phyloP scores from a whole-genome alignment of 2,797 vertebrate genomes.

The Falco naumanni region DNA sequence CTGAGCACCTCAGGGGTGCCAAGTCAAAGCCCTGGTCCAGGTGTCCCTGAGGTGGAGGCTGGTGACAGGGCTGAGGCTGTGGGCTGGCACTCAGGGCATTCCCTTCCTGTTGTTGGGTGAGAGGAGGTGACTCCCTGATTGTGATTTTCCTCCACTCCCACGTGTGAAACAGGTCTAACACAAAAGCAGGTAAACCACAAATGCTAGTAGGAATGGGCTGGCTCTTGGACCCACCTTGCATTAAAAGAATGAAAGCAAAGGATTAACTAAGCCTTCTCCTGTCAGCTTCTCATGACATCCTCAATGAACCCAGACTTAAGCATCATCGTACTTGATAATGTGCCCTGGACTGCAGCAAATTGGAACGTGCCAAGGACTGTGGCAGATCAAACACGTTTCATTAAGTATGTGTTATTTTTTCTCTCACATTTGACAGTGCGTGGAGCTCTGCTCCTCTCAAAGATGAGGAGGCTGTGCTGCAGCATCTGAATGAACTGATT shows the following conservation, averaged over 20 bases:
- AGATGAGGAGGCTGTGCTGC: constrained; percentile 38
- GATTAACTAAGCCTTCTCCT: not conserved
- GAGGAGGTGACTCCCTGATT: not conserved
- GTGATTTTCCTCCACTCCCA: not conserved
- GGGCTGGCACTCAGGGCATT: not conserved
- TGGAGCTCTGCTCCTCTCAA: constrained; percentile 53
- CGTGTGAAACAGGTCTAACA: not conserved
- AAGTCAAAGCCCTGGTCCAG: not conserved
- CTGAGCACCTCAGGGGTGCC: not conserved
- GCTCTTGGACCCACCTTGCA: not conserved
- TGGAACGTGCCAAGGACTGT: constrained; percentile 27
- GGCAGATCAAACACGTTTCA: constrained; percentile 58
- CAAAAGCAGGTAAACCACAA: not conserved
- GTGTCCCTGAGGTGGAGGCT: not conserved
- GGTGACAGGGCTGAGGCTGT: not conserved
- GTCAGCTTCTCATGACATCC: not conserved
- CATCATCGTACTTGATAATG: not conserved
- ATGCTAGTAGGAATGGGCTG: not conserved
- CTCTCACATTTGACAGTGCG: constrained; percentile 23
- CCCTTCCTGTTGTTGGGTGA: not conserved
- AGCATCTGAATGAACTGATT: constrained; percentile 40
- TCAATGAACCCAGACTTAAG: not conserved
- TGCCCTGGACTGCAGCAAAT: constrained; percentile 49
- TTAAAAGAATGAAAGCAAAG: not conserved
- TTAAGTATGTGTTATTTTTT: constrained; percentile 42